Conservation (phyloP, 2,797 vertebrate genomes). For the Pseudochaenichthys georgianus region DNA sequence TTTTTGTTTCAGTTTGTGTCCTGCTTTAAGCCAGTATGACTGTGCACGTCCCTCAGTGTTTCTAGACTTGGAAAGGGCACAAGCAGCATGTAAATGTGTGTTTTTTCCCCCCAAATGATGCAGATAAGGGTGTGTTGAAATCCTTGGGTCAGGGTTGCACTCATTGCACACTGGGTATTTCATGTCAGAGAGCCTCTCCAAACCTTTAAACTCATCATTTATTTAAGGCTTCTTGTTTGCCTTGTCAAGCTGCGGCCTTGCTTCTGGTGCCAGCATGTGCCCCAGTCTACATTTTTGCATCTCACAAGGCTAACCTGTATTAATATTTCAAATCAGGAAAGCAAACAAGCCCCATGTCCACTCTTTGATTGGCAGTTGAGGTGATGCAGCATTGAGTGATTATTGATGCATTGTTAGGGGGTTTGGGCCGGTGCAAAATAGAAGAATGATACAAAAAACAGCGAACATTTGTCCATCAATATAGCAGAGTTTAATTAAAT, state of each 20-base stretch:
- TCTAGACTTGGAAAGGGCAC: slow-evolving; percentile 23
- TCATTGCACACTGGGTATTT: slow-evolving; percentile 64
- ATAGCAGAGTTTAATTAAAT: slow-evolving; percentile 75
- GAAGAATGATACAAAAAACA: slow-evolving; percentile 48
- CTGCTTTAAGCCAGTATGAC: slow-evolving; percentile 26
- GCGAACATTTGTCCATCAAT: slow-evolving; percentile 69
- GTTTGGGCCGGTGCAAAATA: slow-evolving; percentile 47
- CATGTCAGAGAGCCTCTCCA: slow-evolving; percentile 74
- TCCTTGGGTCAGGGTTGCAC: slow-evolving; percentile 62
- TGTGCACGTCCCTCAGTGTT: slow-evolving; percentile 2
- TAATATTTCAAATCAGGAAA: slow-evolving; percentile 86
- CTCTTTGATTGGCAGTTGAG: slow-evolving; percentile 76
- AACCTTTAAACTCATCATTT: slow-evolving; percentile 85
- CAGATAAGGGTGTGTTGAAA: slow-evolving; percentile 54
- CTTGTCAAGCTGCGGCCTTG: slow-evolving; percentile 87
- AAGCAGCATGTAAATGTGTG: slow-evolving; percentile 1
- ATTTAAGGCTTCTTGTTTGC: slow-evolving; percentile 84
- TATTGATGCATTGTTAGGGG: slow-evolving; percentile 71
- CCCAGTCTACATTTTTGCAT: slow-evolving; percentile 83
- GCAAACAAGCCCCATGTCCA: slow-evolving; percentile 67
- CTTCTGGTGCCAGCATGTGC: slow-evolving; percentile 78
- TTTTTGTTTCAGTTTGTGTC: slow-evolving; percentile 51
- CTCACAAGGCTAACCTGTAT: slow-evolving; percentile 86
- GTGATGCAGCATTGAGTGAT: slow-evolving; percentile 72
- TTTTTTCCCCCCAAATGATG: slow-evolving; percentile 16